phyloP scores from a whole-genome alignment of 1,140 invertebrate species.

The Hylyphantes graminicola region DNA sequence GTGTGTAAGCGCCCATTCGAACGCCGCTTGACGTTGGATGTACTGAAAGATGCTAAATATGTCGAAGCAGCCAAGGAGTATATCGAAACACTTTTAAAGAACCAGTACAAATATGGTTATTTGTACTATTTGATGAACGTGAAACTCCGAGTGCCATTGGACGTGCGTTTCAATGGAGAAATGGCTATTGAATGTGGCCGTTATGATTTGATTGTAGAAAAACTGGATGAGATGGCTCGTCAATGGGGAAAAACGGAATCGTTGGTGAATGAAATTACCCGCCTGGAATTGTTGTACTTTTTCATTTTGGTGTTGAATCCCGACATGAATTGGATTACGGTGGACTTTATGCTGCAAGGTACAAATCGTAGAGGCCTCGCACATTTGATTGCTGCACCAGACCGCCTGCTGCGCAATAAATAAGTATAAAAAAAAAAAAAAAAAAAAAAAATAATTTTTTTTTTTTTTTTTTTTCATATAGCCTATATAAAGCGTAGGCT shows the following conservation, averaged over 20 bases:
- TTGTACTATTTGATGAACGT: conserved; percentile 14
- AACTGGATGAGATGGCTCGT: not conserved
- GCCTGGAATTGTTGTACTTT: conserved; percentile 21
- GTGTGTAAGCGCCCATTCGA: not conserved
- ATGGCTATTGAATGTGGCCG: not conserved
- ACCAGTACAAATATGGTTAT: conserved; percentile 22
- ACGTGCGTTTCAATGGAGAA: conserved; percentile 27
- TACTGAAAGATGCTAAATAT: not conserved
- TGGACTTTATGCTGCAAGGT: not conserved
- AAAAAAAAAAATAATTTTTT: not conserved
- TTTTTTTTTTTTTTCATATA: not conserved
- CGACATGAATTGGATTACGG: conserved; percentile 6
- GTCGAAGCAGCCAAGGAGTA: not conserved
- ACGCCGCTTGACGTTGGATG: not conserved
- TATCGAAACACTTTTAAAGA: not conserved
- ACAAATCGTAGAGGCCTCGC: not conserved
- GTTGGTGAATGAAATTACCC: not conserved
- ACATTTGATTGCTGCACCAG: conserved; percentile 6
- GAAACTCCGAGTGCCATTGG: not conserved
- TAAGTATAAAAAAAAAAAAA: too few species aligned
- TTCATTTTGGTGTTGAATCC: conserved; percentile 13
- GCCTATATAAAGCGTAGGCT: not conserved
- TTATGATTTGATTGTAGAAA: not conserved
- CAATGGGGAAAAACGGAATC: not conserved
- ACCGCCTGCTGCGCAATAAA: not conserved